Conservation (phyloP, 2,797 vertebrate species). For the Taenioides sp. region DNA sequence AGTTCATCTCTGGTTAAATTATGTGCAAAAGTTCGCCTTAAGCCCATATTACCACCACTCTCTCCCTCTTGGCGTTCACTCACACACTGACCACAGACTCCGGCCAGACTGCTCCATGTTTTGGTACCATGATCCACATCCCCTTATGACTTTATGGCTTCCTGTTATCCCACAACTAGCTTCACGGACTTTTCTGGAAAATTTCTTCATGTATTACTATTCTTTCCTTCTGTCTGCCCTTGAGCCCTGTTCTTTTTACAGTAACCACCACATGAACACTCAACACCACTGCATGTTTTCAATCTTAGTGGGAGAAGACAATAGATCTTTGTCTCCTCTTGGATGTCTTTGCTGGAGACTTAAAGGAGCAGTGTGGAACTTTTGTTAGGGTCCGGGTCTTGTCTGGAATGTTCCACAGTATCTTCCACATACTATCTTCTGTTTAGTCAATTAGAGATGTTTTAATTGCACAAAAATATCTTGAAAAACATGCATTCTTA, state of each 20-base stretch:
- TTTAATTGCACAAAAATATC: too few species aligned
- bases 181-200: constrained; percentile 54
- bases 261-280: constrained; percentile 65
- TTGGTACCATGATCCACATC: constrained; percentile 56
- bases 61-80: constrained; percentile 40
- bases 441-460: too few species aligned
- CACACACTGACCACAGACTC: constrained; percentile 78
- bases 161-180: constrained; percentile 67
- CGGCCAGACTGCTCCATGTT: constrained; percentile 72
- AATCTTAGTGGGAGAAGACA: constrained; percentile 36
- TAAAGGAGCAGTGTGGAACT: not conserved
- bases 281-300: constrained; percentile 54
- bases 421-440: too few species aligned
- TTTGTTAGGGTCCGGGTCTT: too few species aligned
- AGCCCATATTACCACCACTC: constrained; percentile 45
- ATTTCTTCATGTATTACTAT: constrained; percentile 28
- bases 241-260: constrained; percentile 38
- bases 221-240: constrained; percentile 18
- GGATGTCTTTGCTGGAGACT: constrained; percentile 63
- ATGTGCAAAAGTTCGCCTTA: constrained; percentile 20
- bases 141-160: constrained; percentile 67
- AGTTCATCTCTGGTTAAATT: constrained; percentile 23
- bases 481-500: too few species aligned
- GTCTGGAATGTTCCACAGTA: too few species aligned
- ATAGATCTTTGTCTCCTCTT: constrained; percentile 40